These are phyloP conservation scores for Hypocryptadius cinnamomeus DNA, from an alignment of 2,113 vertebrate species.

Conservation along the genomic window DNA sequence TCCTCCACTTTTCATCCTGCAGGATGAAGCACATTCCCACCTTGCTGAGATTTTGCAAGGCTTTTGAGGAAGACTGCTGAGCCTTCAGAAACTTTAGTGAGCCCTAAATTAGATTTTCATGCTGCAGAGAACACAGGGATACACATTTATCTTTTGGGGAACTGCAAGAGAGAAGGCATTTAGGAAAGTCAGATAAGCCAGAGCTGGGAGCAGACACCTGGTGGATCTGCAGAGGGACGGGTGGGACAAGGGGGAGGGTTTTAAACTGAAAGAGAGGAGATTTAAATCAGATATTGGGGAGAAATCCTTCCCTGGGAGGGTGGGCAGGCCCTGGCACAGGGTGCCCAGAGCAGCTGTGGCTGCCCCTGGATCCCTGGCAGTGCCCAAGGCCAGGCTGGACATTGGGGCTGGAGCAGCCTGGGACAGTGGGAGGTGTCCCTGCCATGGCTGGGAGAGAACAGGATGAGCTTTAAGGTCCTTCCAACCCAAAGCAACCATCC, in stretches of 20 bases:
- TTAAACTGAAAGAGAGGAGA: background rate
- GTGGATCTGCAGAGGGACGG: background rate
- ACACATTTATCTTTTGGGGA: background rate
- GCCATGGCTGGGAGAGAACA: too few species aligned
- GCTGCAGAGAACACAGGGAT: background rate
- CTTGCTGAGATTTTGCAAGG: background rate
- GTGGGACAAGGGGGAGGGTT: background rate
- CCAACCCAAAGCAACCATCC: background rate
- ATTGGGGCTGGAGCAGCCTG: background rate
- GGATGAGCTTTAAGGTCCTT: background rate
- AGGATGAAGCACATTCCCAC: background rate
- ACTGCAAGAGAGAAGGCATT: background rate
- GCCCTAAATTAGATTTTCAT: background rate
- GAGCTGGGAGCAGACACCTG: background rate
- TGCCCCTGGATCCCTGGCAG: background rate
- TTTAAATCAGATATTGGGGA: background rate
- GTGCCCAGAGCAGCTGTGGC: background rate
- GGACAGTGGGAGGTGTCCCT: background rate
- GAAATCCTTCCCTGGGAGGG: background rate
- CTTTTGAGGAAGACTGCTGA: background rate
- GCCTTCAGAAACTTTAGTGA: background rate
- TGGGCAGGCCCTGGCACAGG: background rate
- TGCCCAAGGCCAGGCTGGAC: background rate
- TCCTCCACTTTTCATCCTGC: background rate
- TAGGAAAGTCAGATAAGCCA: rapidly evolving